A percentile compares a stretch with the other conserved stretches of the same genome.
Evolutionary conservation across 2,113 vertebrate species (phyloP).

Genomic region (Elephantulus edwardii): DNA sequence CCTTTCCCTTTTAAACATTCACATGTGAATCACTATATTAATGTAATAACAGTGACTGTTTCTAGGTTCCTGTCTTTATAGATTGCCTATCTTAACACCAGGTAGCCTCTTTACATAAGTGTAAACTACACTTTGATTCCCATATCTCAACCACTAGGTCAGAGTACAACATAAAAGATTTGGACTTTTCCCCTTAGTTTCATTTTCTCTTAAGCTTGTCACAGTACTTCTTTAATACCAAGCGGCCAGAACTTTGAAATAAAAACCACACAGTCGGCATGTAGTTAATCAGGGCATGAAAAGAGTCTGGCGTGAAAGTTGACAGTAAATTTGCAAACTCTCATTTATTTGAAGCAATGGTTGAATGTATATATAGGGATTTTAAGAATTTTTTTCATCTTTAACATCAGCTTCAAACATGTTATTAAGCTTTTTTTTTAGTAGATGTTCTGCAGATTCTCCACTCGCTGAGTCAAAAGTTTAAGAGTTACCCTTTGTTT

Average conservation of each 20-base stretch:
- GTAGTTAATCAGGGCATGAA: background rate
- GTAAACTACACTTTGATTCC: slow-evolving; percentile 1
- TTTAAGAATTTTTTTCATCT: background rate
- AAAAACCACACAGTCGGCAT: background rate
- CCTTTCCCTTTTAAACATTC: slow-evolving; percentile 15
- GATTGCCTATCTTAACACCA: background rate
- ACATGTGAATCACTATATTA: slow-evolving; percentile 30
- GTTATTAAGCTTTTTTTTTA: background rate
- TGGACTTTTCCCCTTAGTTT: background rate
- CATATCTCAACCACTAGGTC: background rate
- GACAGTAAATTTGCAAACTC: slow-evolving; percentile 15
- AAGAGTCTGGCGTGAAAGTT: background rate
- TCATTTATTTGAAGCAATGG: background rate
- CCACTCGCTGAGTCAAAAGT: background rate
- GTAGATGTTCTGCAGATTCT: background rate
- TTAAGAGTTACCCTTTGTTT: slow-evolving; percentile 34
- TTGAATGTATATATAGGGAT: background rate
- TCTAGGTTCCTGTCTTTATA: background rate
- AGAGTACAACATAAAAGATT: background rate
- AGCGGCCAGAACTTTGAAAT: background rate
- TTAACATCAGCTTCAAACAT: slow-evolving; percentile 23
- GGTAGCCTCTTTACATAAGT: background rate
- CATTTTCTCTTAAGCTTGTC: slow-evolving; percentile 39
- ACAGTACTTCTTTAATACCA: background rate
- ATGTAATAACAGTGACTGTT: background rate